A percentile compares a stretch with the other conserved stretches of the same genome.
Conservation (phyloP, 2,888 invertebrate species). For the Yponomeuta evonymella region DNA sequence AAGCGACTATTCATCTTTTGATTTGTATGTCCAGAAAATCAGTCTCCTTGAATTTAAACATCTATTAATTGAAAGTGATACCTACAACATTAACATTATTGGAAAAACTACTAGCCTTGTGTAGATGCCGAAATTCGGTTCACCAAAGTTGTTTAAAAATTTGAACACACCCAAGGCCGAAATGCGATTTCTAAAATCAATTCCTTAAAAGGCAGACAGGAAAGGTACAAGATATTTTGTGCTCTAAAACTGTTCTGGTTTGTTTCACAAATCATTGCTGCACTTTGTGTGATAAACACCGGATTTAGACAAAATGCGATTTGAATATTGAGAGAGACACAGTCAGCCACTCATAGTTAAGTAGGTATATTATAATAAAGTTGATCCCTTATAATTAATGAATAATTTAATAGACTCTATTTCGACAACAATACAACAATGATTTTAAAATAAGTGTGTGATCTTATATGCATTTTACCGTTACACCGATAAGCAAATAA, state of each 20-base stretch:
- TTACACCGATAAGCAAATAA: background rate
- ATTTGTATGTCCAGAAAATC: constrained; percentile 14
- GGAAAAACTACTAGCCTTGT: constrained; percentile 7
- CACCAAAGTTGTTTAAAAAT: constrained; percentile 4
- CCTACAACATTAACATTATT: background rate
- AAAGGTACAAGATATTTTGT: constrained; percentile 16
- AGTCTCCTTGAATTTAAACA: constrained; percentile 15
- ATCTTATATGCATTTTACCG: background rate
- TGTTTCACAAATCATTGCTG: background rate
- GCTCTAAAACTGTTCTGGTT: background rate
- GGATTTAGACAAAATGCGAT: background rate
- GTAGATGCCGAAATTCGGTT: constrained; percentile 3
- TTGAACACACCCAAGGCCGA: constrained; percentile 31
- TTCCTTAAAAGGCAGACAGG: constrained; percentile 30
- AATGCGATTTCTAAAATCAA: constrained; percentile 37
- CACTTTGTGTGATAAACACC: constrained; percentile 23
- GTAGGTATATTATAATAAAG: constrained; percentile 3
- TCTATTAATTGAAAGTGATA: constrained; percentile 6
- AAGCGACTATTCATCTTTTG: background rate
- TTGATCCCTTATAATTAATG: constrained; percentile 46
- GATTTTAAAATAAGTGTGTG: constrained; percentile 8
- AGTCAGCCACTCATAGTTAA: background rate
- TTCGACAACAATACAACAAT: constrained; percentile 51
- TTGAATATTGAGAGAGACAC: background rate
- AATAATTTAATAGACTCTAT: constrained; percentile 72